Percentiles rank a stretch among this genome's conserved stretches.
Conservation (phyloP, 2,888 invertebrate genomes). For the Tanypteryx hageni region DNA sequence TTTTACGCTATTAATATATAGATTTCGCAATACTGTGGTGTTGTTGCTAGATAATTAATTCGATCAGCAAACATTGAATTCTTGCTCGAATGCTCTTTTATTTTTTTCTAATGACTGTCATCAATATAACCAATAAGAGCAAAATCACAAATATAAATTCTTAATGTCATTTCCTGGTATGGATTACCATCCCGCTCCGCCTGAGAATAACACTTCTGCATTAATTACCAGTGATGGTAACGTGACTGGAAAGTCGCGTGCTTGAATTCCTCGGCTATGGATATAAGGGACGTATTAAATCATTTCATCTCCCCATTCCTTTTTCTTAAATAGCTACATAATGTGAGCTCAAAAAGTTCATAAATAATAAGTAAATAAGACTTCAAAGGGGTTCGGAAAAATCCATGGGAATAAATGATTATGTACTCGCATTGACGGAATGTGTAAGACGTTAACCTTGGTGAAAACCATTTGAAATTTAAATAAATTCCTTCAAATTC, state of each 20-base stretch:
- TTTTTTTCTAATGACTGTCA: too few relatives aligned
- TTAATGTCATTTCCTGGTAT: background rate
- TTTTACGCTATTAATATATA: too few relatives aligned
- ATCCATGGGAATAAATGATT: background rate
- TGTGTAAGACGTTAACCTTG: background rate
- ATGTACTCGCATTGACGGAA: background rate
- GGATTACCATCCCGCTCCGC: background rate
- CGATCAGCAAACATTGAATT: too few relatives aligned
- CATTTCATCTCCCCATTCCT: background rate
- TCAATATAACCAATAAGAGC: too few relatives aligned
- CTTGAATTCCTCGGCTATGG: background rate
- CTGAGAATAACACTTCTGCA: too few relatives aligned
- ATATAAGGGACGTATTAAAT: background rate
- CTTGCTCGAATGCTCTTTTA: too few relatives aligned
- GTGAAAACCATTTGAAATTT: background rate
- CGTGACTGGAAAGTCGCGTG: background rate
- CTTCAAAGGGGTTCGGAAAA: background rate
- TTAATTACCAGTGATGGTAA: background rate
- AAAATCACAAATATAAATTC: too few relatives aligned
- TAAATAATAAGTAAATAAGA: background rate
- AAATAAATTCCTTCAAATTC: constrained; percentile 7
- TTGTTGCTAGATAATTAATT: too few relatives aligned
- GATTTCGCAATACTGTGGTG: too few relatives aligned
- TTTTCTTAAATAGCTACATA: background rate
- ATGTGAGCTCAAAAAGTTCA: constrained; percentile 18